Percentiles rank a stretch among this genome's conserved stretches.
These are phyloP conservation scores for Corythornis madagascariensis DNA, from an alignment of 2,113 vertebrate genomes.

Conservation along the genomic window DNA sequence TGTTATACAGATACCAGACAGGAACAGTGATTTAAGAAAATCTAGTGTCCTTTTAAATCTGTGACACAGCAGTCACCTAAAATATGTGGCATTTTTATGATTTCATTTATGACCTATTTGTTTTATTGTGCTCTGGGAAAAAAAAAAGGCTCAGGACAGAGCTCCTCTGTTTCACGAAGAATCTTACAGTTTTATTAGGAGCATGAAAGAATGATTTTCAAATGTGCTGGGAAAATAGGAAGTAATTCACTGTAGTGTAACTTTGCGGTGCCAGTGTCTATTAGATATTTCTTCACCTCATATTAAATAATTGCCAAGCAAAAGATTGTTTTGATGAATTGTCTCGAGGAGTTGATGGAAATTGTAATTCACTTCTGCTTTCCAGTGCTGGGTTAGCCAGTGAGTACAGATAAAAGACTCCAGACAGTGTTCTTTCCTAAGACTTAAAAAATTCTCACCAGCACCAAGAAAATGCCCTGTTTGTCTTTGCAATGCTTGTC, in stretches of 20 bases:
- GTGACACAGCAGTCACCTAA: conserved; percentile 47
- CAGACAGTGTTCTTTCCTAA: background rate
- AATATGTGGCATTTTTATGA: conserved; percentile 65
- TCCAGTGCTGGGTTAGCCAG: background rate
- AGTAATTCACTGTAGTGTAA: conserved; percentile 34
- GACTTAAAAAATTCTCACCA: conserved; percentile 28
- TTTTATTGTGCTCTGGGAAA: conserved; percentile 53
- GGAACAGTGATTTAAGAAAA: conserved; percentile 24
- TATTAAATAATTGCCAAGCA: conserved; percentile 49
- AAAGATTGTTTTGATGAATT: conserved; percentile 49
- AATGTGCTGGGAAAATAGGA: conserved; percentile 45
- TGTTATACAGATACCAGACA: background rate
- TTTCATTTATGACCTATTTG: conserved; percentile 69
- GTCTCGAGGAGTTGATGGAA: conserved; percentile 38
- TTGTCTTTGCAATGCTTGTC: conserved; percentile 62
- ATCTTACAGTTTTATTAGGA: conserved; percentile 64
- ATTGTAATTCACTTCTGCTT: conserved; percentile 9
- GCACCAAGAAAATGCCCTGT: conserved; percentile 38
- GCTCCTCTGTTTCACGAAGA: conserved; percentile 51
- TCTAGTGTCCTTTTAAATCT: conserved; percentile 53
- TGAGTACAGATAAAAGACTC: conserved; percentile 26
- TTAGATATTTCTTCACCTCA: conserved; percentile 64
- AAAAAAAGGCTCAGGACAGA: conserved; percentile 23
- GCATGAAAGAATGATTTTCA: conserved; percentile 67
- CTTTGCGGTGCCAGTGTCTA: conserved; percentile 35